Evolutionary conservation across 2,113 vertebrate genomes (phyloP), one percentile per base, ranked within the genome.

Genomic region (Elephas maximus): DNA sequence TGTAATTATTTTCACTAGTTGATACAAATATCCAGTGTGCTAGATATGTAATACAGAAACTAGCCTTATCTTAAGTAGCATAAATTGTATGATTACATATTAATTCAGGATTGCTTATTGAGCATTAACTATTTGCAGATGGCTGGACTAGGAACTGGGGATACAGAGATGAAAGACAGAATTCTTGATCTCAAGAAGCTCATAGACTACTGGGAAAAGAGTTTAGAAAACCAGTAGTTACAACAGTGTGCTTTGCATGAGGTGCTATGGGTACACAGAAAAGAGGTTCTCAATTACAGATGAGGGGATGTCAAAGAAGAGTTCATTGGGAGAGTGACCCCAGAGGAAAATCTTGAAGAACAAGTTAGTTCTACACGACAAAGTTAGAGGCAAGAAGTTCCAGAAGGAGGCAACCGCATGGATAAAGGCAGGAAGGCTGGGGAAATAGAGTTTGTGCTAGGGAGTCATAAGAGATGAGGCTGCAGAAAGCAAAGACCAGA

Each of bases 1-100:
- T 65, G 53, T 84, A 21, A 23, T 78, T 80, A 95, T 73, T 94
- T 95, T 73, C 83, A 78, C 82, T 76, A 91, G 79, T 88, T 95
- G 65, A 85, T 26, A 67, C 10, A 94, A 9, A 51, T 81, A 96
- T 41, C 4, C 6, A 48, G 6, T 65, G 4, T 77, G 14, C 30
- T 90, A 76, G 30, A 62, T 63, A 57, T 30, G 23, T 81, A 76
- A 24, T 76, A 67, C 30, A 33, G 37, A 90, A 81, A 81, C 30
- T 23, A 65, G 79, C 5, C 1, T 77, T 85, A 81, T 53, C 37
- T 91, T 63, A 69, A 85, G 6, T 24, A 51, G 6, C 4, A 62
- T 77, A n/a, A 53, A 74, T 62, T 94, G 0, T 79, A n/a, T 91
- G 53, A 78, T 78, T 89, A 73, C 8, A 21, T 11, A 92, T 65